Evolutionary conservation across 2,888 invertebrate genomes (phyloP), one percentile per base, ranked within the genome.

Genomic region (Graphium colonna): DNA sequence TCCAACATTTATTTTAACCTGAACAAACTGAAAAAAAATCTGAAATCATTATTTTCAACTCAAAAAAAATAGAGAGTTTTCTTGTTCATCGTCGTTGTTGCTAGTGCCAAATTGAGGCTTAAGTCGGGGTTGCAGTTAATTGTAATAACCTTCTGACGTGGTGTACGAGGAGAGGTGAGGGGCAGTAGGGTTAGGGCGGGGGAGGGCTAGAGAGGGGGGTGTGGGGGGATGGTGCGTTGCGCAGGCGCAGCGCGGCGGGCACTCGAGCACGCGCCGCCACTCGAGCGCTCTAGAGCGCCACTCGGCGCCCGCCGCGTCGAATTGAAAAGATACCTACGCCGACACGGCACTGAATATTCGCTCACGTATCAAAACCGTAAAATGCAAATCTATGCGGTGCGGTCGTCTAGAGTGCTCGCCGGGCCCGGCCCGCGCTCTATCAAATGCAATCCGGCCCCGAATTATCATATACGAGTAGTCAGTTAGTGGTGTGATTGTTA

Each of bases 371-470:
- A 86, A 86, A 88, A 85, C 83, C 75, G 82, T 84, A 88, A 87
- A 87, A 88, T 88, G 89, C 86, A 89, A 89, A 89, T 88, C 84
- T 84, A 85, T 85, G 84, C 86, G 80, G 82, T 81, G 81, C 78
- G 83, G 82, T 80, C 77, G 81, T 84, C 83, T 82, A 79, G 77
- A 78, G 82, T 81, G 73, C 82, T 79, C 76, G 69, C 72, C 69
- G 69, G 71, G 72, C 64, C 72, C 63, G 67, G 66, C 65, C 63
- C 69, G 75, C 74, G 71, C 81, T 85, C 79, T 81, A 83, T 85
- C 81, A 82, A 87, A 86, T 82, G 79, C 77, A 82, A 81, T 83
- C 80, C 80, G 77, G 75, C 71, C 63, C 21, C 9, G 69, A 82
- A 84, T 85, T 85, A 84, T 81, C 79, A 79, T 82, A 78, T 64